Percentiles rank a stretch among this genome's conserved stretches.
Conservation (phyloP, 2,797 vertebrate species). For the Netta rufina region DNA sequence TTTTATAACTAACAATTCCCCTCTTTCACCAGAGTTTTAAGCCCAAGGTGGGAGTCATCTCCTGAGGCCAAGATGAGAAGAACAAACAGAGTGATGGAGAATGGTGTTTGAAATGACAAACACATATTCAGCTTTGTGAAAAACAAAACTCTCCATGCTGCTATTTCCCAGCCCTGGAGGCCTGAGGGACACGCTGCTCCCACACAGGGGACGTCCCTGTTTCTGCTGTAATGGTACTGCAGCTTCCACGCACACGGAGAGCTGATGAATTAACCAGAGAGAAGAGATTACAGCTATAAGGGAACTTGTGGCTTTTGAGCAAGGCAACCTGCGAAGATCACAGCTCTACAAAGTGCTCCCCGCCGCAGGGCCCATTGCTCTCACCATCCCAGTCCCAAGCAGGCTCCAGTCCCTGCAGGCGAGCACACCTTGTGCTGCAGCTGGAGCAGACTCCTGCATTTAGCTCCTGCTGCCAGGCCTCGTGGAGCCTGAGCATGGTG, state of each 20-base stretch:
- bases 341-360: background rate
- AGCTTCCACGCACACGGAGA: background rate
- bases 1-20: background rate
- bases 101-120: background rate
- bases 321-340: background rate
- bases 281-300: background rate
- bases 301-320: too few relatives aligned
- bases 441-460: background rate
- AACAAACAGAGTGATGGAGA: background rate
- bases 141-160: background rate
- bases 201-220: accelerated
- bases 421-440: background rate
- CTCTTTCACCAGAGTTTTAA: background rate
- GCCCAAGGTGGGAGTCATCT: background rate
- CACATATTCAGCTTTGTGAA: background rate
- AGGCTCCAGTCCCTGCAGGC: background rate
- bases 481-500: background rate
- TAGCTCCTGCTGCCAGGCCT: background rate
- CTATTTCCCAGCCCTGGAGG: background rate
- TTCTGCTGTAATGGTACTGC: background rate
- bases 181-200: background rate
- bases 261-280: background rate
- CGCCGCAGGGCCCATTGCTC: background rate
- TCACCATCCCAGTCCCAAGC: background rate
- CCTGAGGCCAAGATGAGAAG: background rate